phyloP scores from a whole-genome alignment of 1,140 invertebrate genomes.

The Campoletis sonorensis region DNA sequence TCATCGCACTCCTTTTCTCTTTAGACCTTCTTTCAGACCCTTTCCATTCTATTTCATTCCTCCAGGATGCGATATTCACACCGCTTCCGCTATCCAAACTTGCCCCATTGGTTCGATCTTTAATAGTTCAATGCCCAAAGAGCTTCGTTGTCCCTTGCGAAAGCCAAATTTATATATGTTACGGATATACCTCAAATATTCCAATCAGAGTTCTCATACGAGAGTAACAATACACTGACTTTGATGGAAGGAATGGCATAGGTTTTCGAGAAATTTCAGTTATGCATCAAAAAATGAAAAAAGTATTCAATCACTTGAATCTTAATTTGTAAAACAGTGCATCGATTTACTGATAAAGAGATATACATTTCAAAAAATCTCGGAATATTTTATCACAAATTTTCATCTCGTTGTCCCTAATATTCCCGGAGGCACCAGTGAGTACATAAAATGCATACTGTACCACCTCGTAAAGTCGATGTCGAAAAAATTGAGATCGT shows the following conservation, averaged over 20 bases:
- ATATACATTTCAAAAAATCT: no score
- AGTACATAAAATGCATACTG: neutral
- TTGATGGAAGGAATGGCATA: no score
- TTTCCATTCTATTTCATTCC: neutral
- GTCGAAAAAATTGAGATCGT: no score
- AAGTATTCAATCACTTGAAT: no score
- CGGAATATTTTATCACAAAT: no score
- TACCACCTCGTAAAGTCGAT: neutral
- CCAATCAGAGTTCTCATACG: neutral
- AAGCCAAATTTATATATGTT: neutral
- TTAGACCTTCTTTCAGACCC: neutral
- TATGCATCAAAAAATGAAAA: no score
- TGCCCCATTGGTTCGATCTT: neutral
- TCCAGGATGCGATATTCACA: neutral
- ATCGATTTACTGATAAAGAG: no score
- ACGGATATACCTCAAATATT: neutral
- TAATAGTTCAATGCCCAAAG: neutral
- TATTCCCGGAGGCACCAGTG: no score
- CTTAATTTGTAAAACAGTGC: no score
- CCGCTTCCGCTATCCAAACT: neutral
- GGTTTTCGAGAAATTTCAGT: no score
- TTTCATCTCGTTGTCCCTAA: no score
- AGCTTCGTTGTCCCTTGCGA: neutral
- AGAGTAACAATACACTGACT: no score
- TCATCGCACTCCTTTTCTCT: conserved; percentile 4